Percentiles rank a stretch among this genome's conserved stretches.
Evolutionary conservation across 2,113 vertebrate genomes (phyloP).

Genomic region (Capreolus pygargus): DNA sequence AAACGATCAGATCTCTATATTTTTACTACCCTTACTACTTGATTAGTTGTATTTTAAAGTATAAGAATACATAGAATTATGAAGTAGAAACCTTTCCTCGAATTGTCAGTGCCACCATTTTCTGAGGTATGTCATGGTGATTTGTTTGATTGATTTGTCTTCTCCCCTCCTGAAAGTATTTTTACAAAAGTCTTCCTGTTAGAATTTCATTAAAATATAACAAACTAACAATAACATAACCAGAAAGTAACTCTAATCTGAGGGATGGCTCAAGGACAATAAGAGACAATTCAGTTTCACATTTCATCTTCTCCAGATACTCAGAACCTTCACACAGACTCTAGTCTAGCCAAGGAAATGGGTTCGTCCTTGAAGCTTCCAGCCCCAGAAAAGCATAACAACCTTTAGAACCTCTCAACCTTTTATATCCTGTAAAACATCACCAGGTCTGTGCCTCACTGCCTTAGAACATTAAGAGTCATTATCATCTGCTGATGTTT

Average conservation of each 20-base stretch:
- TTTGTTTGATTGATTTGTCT: neutral
- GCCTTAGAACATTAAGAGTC: neutral
- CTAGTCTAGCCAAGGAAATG: neutral
- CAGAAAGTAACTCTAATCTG: constrained; percentile 19
- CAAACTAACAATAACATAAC: neutral
- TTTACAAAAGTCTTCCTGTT: neutral
- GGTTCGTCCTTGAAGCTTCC: neutral
- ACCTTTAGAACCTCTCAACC: neutral
- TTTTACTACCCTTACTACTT: neutral
- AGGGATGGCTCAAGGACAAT: neutral
- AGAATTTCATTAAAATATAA: neutral
- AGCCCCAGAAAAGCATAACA: neutral
- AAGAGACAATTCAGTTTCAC: neutral
- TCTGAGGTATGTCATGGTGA: neutral
- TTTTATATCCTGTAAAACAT: neutral
- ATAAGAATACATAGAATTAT: neutral
- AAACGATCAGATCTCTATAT: neutral
- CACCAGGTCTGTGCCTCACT: neutral
- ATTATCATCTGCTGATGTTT: neutral
- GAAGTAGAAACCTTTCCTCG: neutral
- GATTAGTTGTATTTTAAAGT: constrained; percentile 8
- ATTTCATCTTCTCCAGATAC: neutral
- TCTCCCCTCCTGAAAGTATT: neutral
- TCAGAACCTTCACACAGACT: neutral
- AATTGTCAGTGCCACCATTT: neutral